These are phyloP conservation scores for Spongia lamella DNA, from an alignment of 37 sponge, comb jelly and placozoan species.

Conservation along the genomic window DNA sequence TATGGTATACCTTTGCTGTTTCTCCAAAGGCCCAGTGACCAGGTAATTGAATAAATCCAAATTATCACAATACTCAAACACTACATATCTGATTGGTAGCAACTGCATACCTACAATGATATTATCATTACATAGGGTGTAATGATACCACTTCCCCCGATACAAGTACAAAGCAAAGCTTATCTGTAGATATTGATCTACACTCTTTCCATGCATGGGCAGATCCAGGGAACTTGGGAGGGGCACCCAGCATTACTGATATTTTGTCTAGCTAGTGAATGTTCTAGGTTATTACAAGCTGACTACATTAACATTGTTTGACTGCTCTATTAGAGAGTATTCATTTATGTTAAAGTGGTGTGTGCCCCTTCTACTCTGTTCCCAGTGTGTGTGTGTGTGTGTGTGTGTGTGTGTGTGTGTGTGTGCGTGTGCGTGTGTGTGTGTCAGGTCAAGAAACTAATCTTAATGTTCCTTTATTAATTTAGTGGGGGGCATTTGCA, in stretches of 20 bases:
- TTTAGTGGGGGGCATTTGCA: neutral
- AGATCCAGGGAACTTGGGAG: neutral
- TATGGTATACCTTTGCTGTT: slow-evolving; percentile 15
- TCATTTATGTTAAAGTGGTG: no score
- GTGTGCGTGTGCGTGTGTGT: neutral
- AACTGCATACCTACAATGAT: slow-evolving; percentile 21
- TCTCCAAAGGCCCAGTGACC: slow-evolving; percentile 70
- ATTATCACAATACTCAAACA: slow-evolving; percentile 82
- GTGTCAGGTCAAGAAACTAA: neutral
- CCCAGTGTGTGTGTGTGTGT: no score
- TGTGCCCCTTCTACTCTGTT: no score
- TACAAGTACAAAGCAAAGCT: no score
- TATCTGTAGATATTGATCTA: neutral
- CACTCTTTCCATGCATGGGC: neutral
- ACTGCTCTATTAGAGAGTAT: no score
- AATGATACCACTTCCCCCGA: no score
- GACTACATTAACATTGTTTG: no score
- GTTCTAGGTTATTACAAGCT: no score
- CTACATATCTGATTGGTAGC: slow-evolving; percentile 38
- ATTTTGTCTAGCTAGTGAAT: no score
- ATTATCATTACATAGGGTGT: no score
- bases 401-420: neutral
- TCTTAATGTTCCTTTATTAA: neutral
- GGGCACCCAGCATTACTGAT: no score
- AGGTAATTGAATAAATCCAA: slow-evolving; percentile 80